These are phyloP conservation scores for Muraenolepis orangiensis DNA, from an alignment of 2,797 vertebrate genomes.

Conservation along the genomic window DNA sequence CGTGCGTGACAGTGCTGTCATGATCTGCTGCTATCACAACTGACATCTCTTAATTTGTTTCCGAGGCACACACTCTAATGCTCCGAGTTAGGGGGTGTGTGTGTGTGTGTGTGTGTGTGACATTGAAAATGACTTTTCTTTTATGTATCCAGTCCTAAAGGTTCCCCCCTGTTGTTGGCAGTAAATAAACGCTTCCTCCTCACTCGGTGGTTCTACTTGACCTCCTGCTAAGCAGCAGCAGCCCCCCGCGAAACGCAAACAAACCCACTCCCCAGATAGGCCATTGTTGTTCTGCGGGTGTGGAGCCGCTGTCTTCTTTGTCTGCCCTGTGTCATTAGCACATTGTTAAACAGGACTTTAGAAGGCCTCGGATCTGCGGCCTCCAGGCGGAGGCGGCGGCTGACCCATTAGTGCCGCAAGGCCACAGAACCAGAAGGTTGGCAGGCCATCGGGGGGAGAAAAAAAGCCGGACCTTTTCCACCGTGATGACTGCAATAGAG, in stretches of 20 bases:
- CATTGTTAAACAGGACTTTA: too few species aligned
- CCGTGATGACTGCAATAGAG: neutral
- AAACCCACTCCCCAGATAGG: neutral
- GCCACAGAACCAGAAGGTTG: neutral
- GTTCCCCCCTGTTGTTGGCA: neutral
- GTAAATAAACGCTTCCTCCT: neutral
- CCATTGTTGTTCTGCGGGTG: neutral
- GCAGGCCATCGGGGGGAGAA: neutral
- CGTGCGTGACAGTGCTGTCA: conserved; percentile 24
- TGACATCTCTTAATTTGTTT: neutral
- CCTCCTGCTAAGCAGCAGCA: neutral
- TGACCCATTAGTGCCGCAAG: neutral
- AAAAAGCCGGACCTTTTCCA: neutral
- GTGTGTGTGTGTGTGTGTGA: neutral
- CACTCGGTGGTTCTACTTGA: neutral
- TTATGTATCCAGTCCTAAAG: neutral
- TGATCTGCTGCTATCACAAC: conserved; percentile 27
- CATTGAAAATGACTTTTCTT: neutral
- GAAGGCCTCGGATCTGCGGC: too few species aligned
- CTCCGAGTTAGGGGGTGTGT: neutral
- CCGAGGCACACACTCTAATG: neutral
- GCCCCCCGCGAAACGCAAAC: neutral
- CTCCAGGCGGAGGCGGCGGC: neutral
- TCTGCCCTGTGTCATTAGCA: too few species aligned
- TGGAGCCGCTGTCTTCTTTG: neutral